Conservation (phyloP, 2,888 invertebrate genomes). For the Pachydiplax longipennis region DNA sequence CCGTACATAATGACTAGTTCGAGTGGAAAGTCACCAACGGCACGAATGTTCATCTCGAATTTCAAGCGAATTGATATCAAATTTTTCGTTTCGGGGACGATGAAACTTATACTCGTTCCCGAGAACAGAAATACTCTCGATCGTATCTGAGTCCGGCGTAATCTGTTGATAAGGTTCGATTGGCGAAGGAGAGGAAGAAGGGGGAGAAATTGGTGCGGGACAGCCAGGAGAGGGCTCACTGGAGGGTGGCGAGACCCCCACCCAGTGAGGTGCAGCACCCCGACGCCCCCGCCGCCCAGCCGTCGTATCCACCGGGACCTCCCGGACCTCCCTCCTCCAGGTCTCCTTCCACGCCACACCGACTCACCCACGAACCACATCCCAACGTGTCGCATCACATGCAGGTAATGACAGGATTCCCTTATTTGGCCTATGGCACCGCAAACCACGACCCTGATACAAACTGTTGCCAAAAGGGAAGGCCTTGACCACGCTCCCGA, state of each 20-base stretch:
- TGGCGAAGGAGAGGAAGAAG: constrained; percentile 94
- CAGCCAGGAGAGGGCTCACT: constrained; percentile 96
- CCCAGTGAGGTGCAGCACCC: constrained; percentile 66
- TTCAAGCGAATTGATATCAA: too few relatives aligned
- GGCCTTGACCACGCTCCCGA: neutral
- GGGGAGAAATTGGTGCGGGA: constrained; percentile 95
- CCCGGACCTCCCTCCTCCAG: neutral
- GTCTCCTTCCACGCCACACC: neutral
- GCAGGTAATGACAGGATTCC: neutral
- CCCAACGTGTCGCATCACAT: neutral
- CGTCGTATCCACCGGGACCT: neutral
- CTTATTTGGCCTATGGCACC: neutral
- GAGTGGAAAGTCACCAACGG: too few relatives aligned
- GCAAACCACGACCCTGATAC: neutral
- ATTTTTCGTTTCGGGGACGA: too few relatives aligned
- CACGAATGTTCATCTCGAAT: too few relatives aligned
- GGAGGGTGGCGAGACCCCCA: constrained; percentile 94
- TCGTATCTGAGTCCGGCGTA: too few relatives aligned
- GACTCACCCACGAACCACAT: neutral
- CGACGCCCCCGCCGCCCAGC: constrained; percentile 2
- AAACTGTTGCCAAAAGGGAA: neutral
- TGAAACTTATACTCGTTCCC: too few relatives aligned
- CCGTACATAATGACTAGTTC: too few relatives aligned
- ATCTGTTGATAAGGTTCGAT: constrained; percentile 70
- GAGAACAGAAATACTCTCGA: too few relatives aligned